Percentiles rank a stretch among this genome's conserved stretches.
Conservation (phyloP, 2,797 vertebrate genomes). For the Pangasius macronema region DNA sequence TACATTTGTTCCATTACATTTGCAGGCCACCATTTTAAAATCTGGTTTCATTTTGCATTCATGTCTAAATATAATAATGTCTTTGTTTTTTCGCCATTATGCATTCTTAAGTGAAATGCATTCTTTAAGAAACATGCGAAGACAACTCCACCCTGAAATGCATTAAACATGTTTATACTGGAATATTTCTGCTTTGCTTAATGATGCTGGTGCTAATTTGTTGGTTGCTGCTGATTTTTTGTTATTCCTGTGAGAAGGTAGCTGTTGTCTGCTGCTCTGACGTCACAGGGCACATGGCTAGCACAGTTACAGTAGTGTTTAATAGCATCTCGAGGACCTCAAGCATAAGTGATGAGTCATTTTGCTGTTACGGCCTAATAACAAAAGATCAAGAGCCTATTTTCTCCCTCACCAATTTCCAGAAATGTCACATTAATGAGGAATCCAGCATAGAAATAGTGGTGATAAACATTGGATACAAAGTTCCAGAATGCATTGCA, state of each 20-base stretch:
- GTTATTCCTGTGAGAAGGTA: neutral
- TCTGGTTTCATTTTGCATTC: neutral
- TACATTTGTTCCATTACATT: neutral
- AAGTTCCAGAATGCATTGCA: neutral
- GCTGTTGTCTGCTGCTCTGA: neutral
- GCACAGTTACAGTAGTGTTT: neutral
- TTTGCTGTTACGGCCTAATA: neutral
- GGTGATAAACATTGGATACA: neutral
- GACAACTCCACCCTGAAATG: neutral
- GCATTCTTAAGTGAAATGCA: neutral
- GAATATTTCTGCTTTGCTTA: neutral
- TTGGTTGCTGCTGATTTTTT: neutral
- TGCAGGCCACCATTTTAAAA: neutral
- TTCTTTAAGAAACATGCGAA: neutral
- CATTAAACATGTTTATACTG: neutral
- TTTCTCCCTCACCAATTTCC: neutral
- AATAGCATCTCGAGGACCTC: neutral
- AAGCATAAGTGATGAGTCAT: neutral
- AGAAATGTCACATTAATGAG: neutral
- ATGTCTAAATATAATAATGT: neutral
- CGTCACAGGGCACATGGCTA: neutral
- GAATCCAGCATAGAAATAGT: neutral
- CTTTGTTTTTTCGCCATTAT: neutral
- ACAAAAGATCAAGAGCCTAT: neutral
- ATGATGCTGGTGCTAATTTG: neutral